phyloP scores from a whole-genome alignment of 1,140 invertebrate genomes.

The Diorhabda elongata region DNA sequence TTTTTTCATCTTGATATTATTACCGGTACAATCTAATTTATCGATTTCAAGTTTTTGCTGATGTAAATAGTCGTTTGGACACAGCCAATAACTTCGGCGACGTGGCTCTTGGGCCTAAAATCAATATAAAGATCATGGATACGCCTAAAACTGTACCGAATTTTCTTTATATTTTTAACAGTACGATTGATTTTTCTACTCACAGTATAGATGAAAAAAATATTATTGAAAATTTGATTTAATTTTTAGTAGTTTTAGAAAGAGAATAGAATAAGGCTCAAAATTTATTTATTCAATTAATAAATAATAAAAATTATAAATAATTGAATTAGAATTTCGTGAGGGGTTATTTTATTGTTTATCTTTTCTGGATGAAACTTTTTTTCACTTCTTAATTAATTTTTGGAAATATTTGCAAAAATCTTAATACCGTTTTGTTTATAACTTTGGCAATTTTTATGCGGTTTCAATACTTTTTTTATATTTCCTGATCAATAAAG shows the following conservation, averaged over 20 bases:
- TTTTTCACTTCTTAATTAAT: no score
- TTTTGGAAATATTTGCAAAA: no score
- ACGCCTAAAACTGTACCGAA: no score
- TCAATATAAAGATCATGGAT: not conserved
- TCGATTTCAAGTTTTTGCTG: constrained; percentile 18
- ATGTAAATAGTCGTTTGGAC: constrained; percentile 15
- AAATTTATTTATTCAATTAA: not conserved
- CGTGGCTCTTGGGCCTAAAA: constrained; percentile 36
- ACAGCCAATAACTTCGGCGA: constrained; percentile 19
- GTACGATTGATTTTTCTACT: no score
- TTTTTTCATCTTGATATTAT: constrained; percentile 31
- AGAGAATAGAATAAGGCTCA: not conserved
- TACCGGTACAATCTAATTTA: constrained; percentile 20
- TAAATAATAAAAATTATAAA: not conserved
- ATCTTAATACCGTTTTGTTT: no score
- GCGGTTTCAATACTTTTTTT: no score
- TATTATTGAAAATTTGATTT: no score
- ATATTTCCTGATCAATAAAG: no score
- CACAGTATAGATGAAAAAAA: no score
- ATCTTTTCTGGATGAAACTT: no score
- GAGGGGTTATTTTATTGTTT: not conserved
- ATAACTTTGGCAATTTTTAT: no score
- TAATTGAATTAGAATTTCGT: not conserved
- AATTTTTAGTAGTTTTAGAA: not conserved
- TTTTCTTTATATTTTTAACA: no score